phyloP scores from a whole-genome alignment of 2,113 vertebrate genomes.

The Hemiprocne comata region DNA sequence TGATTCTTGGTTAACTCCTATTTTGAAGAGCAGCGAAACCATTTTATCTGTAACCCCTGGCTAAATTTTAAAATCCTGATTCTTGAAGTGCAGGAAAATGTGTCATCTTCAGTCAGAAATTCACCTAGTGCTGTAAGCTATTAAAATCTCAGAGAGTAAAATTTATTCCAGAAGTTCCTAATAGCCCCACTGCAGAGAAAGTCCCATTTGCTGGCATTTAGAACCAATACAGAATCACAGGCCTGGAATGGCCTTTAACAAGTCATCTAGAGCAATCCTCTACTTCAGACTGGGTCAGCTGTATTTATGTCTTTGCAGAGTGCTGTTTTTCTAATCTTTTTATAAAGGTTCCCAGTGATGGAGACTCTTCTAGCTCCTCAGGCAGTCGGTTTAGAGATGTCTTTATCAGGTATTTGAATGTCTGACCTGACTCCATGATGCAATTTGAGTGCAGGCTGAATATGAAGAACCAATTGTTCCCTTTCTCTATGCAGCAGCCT shows the following conservation, averaged over 20 bases:
- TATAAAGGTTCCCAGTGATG: not conserved
- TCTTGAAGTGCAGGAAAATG: not conserved
- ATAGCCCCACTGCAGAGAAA: not conserved
- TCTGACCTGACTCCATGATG: not conserved
- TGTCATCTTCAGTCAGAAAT: slow-evolving; percentile 17
- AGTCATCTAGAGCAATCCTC: not conserved
- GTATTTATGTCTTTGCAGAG: not conserved
- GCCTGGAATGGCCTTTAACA: not conserved
- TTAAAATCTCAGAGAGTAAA: slow-evolving; percentile 6
- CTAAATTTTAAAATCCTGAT: not conserved
- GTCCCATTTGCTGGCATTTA: not conserved
- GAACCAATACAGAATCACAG: not conserved
- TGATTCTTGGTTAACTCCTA: not conserved
- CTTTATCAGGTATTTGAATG: not conserved
- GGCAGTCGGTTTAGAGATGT: not conserved
- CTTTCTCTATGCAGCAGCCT: not conserved
- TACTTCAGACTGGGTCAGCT: not conserved
- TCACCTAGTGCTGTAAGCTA: not conserved
- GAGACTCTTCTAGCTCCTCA: not conserved
- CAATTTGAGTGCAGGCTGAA: not conserved
- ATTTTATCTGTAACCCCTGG: not conserved
- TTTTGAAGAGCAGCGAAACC: not conserved
- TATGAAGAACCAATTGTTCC: not conserved
- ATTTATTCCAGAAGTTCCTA: not conserved
- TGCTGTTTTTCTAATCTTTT: not conserved